Evolutionary conservation across 2,888 invertebrate species (phyloP).

Genomic region (Marasmarcha lunaedactyla): DNA sequence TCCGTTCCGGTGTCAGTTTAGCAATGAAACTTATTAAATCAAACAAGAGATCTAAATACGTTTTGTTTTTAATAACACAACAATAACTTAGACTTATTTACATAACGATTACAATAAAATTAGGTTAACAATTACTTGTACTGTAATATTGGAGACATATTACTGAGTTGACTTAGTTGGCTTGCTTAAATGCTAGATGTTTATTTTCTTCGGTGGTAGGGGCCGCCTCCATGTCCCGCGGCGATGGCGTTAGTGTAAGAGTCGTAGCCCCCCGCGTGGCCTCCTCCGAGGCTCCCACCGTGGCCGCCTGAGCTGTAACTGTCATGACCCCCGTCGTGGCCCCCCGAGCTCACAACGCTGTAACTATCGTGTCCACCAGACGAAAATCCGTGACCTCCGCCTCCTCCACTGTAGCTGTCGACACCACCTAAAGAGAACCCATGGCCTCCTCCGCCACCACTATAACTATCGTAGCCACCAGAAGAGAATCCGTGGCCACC

Average conservation of each 20-base stretch:
- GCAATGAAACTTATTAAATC: too few species aligned
- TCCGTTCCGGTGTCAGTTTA: too few species aligned
- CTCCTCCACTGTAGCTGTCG: constrained; percentile 17
- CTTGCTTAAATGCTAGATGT: constrained; percentile 24
- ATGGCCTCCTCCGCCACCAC: constrained; percentile 18
- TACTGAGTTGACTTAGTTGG: constrained; percentile 51
- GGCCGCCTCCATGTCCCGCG: constrained; percentile 61
- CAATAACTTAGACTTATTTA: constrained; percentile 1
- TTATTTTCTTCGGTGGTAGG: constrained; percentile 35
- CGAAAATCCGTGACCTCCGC: constrained; percentile 20
- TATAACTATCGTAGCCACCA: constrained; percentile 19
- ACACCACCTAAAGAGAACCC: constrained; percentile 17
- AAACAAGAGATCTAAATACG: too few species aligned
- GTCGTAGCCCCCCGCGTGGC: constrained; percentile 31
- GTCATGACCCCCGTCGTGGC: constrained; percentile 26
- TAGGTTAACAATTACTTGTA: not conserved
- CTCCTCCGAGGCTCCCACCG: constrained; percentile 23
- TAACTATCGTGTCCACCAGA: constrained; percentile 18
- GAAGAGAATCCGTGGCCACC: constrained; percentile 16
- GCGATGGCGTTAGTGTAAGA: constrained; percentile 51
- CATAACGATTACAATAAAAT: not conserved
- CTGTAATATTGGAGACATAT: constrained; percentile 24
- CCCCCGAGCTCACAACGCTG: constrained; percentile 21
- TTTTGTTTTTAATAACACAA: not conserved
- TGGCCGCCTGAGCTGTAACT: constrained; percentile 18